Conservation (phyloP, 2,888 invertebrate genomes). For the Drosophila macrospina region DNA sequence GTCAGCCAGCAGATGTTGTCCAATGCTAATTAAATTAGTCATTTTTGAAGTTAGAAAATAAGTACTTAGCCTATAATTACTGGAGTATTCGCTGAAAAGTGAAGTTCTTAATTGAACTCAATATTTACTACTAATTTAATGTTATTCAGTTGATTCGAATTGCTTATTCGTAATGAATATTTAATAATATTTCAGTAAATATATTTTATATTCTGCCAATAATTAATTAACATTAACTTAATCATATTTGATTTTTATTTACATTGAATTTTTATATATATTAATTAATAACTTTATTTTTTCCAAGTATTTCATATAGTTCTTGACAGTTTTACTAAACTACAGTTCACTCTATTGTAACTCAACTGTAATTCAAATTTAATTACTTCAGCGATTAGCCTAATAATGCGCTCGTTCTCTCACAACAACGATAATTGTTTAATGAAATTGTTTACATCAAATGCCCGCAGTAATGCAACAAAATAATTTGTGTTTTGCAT, state of each 20-base stretch:
- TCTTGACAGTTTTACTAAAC: no score
- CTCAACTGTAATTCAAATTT: conserved; percentile 2
- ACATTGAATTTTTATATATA: no score
- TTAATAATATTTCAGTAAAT: not conserved
- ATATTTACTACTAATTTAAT: no score
- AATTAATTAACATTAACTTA: not conserved
- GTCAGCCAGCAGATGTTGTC: not conserved
- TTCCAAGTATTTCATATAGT: no score
- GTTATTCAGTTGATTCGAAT: not conserved
- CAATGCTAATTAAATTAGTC: not conserved
- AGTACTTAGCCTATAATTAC: no score
- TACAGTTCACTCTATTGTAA: not conserved
- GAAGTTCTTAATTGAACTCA: not conserved
- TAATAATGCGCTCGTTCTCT: conserved; percentile 49
- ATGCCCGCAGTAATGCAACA: conserved; percentile 37
- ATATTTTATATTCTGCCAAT: not conserved
- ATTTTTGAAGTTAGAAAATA: not conserved
- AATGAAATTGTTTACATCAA: conserved; percentile 27
- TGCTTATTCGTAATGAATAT: not conserved
- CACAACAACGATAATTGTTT: conserved; percentile 17
- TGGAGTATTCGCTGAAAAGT: no score
- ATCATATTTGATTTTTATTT: no score
- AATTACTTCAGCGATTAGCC: conserved; percentile 51
- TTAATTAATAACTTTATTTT: no score
- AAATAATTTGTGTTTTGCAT: conserved; percentile 30